These are phyloP conservation scores for Lysiphlebus fabarum DNA, from an alignment of 1,140 invertebrate species.

Conservation along the genomic window DNA sequence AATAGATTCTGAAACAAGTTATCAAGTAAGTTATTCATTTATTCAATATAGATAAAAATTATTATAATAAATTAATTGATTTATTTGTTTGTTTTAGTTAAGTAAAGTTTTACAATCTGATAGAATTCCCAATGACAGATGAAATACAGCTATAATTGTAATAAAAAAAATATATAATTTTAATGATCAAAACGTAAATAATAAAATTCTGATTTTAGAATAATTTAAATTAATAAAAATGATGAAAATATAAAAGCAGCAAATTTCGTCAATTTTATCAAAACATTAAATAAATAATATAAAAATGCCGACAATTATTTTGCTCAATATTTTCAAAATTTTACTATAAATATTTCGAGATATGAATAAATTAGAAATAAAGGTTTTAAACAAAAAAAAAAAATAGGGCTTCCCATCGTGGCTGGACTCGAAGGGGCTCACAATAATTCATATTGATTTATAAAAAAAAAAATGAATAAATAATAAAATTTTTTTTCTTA, in stretches of 20 bases:
- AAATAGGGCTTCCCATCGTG: neutral
- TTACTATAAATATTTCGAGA: too few species aligned
- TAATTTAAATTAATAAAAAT: neutral
- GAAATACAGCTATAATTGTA: conserved; percentile 42
- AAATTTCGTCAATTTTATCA: neutral
- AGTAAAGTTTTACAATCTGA: conserved; percentile 69
- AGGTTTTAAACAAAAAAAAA: too few species aligned
- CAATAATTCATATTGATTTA: too few species aligned
- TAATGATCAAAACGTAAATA: neutral
- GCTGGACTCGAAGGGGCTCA: conserved; percentile 3
- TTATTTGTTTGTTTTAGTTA: conserved; percentile 57
- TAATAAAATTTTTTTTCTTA: too few species aligned
- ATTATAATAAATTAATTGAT: conserved; percentile 22
- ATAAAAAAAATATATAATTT: neutral
- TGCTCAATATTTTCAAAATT: too few species aligned
- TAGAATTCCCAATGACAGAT: conserved; percentile 66
- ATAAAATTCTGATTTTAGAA: neutral
- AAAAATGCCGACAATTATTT: neutral
- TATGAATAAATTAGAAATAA: too few species aligned
- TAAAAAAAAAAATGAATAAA: too few species aligned
- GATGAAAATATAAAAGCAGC: neutral
- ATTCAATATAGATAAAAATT: conserved; percentile 16
- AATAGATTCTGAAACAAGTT: conserved; percentile 71
- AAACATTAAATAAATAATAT: neutral
- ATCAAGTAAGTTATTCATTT: conserved; percentile 58